Conservation (phyloP, 2,888 invertebrate genomes). For the Hydriomena furcata region DNA sequence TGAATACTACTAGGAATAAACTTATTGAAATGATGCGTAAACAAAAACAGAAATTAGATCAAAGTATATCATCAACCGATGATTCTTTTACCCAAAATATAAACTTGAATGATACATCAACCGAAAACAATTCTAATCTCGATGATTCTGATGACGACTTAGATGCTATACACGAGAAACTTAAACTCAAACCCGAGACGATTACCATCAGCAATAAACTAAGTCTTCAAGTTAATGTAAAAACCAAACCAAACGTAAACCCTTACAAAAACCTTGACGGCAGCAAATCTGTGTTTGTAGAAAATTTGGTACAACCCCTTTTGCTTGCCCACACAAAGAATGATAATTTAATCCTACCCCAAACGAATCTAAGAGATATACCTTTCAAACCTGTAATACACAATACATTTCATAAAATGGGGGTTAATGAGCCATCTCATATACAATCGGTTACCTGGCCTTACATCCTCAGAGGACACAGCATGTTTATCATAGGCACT, state of each 20-base stretch:
- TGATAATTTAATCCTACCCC: constrained; percentile 56
- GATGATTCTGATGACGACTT: constrained; percentile 19
- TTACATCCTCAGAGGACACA: constrained; percentile 85
- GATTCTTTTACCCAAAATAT: background rate
- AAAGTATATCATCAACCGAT: constrained; percentile 10
- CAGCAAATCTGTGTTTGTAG: constrained; percentile 67
- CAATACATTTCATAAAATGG: constrained; percentile 55
- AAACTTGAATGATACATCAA: background rate
- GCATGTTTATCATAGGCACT: constrained; percentile 85
- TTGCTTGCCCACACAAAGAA: constrained; percentile 73
- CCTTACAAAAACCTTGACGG: constrained; percentile 67
- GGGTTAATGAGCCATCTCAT: constrained; percentile 67
- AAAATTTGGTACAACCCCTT: constrained; percentile 64
- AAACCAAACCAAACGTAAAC: constrained; percentile 53
- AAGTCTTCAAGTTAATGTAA: constrained; percentile 8
- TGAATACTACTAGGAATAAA: constrained; percentile 5
- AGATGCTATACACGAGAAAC: constrained; percentile 8
- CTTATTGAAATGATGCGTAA: constrained; percentile 13
- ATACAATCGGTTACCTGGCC: constrained; percentile 89
- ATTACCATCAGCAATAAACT: background rate
- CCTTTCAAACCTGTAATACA: constrained; percentile 61
- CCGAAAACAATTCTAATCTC: background rate
- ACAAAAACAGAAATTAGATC: background rate
- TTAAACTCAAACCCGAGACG: background rate
- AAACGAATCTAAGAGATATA: constrained; percentile 54